Conservation (phyloP, 2,797 vertebrate genomes). For the Cygnus olor region DNA sequence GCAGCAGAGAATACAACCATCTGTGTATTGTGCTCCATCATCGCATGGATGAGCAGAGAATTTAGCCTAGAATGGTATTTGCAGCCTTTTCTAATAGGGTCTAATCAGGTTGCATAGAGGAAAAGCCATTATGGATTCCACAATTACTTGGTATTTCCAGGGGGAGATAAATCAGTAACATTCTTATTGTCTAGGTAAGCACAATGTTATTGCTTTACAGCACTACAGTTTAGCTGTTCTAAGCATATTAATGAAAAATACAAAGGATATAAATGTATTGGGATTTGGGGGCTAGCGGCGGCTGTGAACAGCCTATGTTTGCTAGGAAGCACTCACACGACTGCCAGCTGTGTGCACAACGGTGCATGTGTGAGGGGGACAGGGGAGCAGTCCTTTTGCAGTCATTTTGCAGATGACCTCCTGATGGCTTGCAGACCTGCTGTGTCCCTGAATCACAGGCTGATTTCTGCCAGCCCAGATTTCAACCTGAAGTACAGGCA, state of each 20-base stretch:
- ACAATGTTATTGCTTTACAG: neutral
- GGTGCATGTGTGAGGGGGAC: neutral
- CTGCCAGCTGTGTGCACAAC: neutral
- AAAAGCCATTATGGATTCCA: neutral
- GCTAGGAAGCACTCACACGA: neutral
- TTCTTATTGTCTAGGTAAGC: neutral
- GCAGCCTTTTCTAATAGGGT: neutral
- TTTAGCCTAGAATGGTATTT: neutral
- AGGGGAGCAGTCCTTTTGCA: neutral
- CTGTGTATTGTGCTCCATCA: neutral
- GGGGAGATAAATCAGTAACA: neutral
- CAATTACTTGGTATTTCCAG: neutral
- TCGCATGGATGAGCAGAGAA: neutral
- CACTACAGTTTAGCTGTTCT: neutral
- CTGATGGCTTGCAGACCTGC: neutral
- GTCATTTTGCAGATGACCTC: neutral
- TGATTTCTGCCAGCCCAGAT: neutral
- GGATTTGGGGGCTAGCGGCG: neutral
- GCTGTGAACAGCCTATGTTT: neutral
- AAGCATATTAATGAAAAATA: neutral
- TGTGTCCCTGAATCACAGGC: neutral
- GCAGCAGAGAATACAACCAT: neutral
- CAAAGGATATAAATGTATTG: neutral
- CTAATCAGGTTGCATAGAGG: neutral
- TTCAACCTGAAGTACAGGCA: neutral